Evolutionary conservation across 2,888 invertebrate genomes (phyloP).

Genomic region (Chouioia cunea): DNA sequence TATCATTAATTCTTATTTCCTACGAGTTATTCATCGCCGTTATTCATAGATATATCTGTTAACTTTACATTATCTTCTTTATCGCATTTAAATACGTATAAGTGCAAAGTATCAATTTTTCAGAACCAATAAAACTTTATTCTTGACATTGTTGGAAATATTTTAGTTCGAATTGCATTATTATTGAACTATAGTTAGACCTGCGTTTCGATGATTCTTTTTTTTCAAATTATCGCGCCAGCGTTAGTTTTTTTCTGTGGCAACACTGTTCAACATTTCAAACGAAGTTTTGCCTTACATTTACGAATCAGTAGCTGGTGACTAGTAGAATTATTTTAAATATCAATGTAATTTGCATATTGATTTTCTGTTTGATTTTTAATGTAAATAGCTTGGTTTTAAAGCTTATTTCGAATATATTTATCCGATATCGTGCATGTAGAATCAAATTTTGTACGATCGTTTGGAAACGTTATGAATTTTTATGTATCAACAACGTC

Average conservation of each 20-base stretch:
- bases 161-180: no score
- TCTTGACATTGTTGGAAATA: not conserved
- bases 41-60: no score
- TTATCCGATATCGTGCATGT: not conserved
- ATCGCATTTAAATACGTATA: no score
- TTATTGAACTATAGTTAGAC: no score
- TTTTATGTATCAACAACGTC: no score
- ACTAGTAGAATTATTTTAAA: constrained; percentile 43
- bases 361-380: constrained; percentile 33
- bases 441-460: not conserved
- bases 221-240: constrained; percentile 24
- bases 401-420: not conserved
- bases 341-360: constrained; percentile 45
- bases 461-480: not conserved
- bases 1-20: no score
- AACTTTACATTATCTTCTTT: no score
- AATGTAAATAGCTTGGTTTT: constrained; percentile 3
- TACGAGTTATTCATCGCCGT: no score
- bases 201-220: no score
- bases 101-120: not conserved
- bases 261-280: constrained; percentile 40
- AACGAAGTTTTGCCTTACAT: constrained; percentile 13
- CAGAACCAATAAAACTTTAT: not conserved
- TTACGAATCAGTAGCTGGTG: not conserved
- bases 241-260: constrained; percentile 16